phyloP scores from a whole-genome alignment of 2,113 vertebrate genomes.

The Gavia stellata region DNA sequence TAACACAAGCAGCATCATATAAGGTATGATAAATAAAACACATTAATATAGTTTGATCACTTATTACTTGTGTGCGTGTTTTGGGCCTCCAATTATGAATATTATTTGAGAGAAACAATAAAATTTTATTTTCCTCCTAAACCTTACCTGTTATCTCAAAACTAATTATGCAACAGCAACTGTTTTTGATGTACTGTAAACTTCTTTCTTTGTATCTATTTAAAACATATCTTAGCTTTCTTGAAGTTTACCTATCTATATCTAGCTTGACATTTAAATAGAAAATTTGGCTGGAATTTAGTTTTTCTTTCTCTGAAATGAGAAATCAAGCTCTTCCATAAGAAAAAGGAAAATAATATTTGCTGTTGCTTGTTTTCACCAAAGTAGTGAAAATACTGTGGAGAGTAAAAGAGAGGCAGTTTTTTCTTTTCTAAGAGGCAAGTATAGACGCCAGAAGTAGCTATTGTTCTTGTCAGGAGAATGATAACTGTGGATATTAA shows the following conservation, averaged over 20 bases:
- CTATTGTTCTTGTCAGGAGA: constrained; percentile 44
- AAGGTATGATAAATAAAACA: neutral
- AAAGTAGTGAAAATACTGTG: neutral
- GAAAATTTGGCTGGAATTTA: neutral
- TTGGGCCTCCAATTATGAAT: neutral
- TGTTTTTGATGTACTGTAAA: neutral
- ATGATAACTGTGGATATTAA: constrained; percentile 43
- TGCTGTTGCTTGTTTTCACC: neutral
- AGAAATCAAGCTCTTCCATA: neutral
- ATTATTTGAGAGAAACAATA: neutral
- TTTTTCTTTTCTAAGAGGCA: neutral
- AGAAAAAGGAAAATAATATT: neutral
- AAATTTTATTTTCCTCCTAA: neutral
- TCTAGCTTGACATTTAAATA: neutral
- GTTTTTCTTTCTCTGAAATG: neutral
- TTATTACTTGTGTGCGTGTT: neutral
- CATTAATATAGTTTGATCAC: neutral
- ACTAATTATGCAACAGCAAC: neutral
- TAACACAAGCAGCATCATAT: neutral
- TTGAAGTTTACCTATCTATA: neutral
- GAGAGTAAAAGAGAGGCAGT: neutral
- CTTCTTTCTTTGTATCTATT: neutral
- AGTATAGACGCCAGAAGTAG: constrained; percentile 12
- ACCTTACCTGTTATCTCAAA: neutral
- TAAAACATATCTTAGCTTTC: neutral